Conservation (phyloP, 1,140 invertebrate species). For the Drosophila serrata region DNA sequence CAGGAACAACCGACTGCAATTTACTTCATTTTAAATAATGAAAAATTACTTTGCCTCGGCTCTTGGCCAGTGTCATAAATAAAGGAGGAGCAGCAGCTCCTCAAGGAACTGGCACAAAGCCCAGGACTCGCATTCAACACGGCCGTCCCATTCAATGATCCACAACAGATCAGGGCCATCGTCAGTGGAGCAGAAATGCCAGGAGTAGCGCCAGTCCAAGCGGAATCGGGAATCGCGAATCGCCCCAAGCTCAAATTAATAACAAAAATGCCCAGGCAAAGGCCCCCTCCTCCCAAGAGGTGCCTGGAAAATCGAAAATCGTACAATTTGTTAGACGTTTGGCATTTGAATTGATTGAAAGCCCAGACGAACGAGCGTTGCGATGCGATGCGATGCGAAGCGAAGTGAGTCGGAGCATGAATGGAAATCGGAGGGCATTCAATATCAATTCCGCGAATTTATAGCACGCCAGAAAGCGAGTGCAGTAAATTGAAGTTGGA, state of each 20-base stretch:
- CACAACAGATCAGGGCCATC: conserved; percentile 27
- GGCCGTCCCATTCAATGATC: conserved; percentile 55
- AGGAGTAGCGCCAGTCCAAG: conserved; percentile 44
- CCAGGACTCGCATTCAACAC: conserved; percentile 22
- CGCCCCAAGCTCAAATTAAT: conserved; percentile 63
- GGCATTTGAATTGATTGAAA: conserved; percentile 78
- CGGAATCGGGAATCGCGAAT: conserved; percentile 64
- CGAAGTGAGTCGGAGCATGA: conserved; percentile 1
- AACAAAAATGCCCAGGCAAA: conserved; percentile 44
- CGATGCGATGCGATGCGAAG: conserved; percentile 29
- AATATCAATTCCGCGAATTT: conserved; percentile 71
- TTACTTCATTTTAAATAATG: conserved; percentile 83
- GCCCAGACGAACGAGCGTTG: conserved; percentile 45
- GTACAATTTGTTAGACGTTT: conserved; percentile 68
- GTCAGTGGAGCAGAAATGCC: conserved; percentile 44
- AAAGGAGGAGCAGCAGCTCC: conserved; percentile 55
- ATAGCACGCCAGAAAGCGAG: conserved; percentile 57
- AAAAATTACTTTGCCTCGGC: conserved; percentile 77
- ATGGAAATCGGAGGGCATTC: conserved; percentile 32
- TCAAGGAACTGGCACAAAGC: conserved; percentile 19
- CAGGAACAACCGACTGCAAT: conserved; percentile 61
- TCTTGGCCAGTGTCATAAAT: conserved; percentile 69
- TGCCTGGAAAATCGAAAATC: conserved; percentile 43
- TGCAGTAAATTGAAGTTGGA: conserved; percentile 65
- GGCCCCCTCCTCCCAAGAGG: conserved; percentile 3